phyloP scores from a whole-genome alignment of 2,113 vertebrate species.

The Apodemus sylvaticus region DNA sequence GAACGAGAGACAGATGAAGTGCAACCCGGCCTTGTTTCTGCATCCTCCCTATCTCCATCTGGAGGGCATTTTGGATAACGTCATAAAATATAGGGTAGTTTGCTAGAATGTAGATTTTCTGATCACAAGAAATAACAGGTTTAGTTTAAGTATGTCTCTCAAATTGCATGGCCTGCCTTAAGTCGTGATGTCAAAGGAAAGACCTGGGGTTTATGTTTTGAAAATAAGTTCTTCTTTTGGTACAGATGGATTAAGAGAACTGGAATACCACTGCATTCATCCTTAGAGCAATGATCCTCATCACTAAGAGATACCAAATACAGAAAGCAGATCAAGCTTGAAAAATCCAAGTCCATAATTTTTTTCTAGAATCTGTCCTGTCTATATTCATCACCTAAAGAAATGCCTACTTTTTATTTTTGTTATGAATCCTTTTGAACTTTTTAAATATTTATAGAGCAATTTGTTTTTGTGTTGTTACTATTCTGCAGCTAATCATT shows the following conservation, averaged over 20 bases:
- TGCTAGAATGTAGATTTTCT: not conserved
- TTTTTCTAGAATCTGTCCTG: not conserved
- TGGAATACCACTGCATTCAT: accelerated
- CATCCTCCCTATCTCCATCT: not conserved
- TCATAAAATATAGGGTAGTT: not conserved
- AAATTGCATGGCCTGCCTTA: not conserved
- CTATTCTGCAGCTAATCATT: not conserved
- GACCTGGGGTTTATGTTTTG: not conserved
- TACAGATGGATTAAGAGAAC: not conserved
- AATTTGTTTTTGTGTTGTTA: not conserved
- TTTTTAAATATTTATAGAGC: not conserved
- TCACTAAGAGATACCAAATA: accelerated
- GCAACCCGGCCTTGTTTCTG: not conserved
- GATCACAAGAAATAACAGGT: not conserved
- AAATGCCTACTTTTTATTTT: not conserved
- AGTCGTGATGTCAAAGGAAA: not conserved
- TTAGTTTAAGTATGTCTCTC: not conserved
- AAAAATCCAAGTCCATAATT: not conserved
- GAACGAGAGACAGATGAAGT: not conserved
- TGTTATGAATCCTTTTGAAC: not conserved
- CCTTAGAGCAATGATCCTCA: not conserved
- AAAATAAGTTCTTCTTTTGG: not conserved
- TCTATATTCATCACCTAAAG: not conserved
- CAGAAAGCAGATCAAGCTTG: not conserved
- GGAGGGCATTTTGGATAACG: not conserved